Evolutionary conservation across 1,140 invertebrate species (phyloP).

Genomic region (Drosophila neocordata): DNA sequence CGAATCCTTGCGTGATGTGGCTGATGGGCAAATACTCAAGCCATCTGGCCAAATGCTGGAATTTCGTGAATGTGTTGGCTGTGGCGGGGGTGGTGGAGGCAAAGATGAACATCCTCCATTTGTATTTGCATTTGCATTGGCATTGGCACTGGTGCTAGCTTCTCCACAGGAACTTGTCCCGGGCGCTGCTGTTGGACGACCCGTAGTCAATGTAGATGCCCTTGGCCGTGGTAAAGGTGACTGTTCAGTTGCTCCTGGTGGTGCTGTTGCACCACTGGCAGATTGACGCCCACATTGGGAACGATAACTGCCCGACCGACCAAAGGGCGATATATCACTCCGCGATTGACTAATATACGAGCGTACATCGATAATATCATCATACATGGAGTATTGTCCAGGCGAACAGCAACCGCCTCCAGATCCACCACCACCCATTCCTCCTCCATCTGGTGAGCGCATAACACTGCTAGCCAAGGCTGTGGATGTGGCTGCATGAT

Average conservation of each 20-base stretch:
- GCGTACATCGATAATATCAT: constrained; percentile 86
- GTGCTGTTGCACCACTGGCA: constrained; percentile 45
- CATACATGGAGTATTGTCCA: constrained; percentile 78
- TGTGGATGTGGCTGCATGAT: constrained; percentile 70
- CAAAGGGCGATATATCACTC: constrained; percentile 87
- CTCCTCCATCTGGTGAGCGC: constrained; percentile 54
- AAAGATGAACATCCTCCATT: neutral
- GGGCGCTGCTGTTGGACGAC: constrained; percentile 15
- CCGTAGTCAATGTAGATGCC: constrained; percentile 84
- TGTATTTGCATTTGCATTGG: neutral
- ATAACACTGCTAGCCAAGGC: constrained; percentile 56
- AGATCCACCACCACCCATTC: constrained; percentile 28
- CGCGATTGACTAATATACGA: constrained; percentile 88
- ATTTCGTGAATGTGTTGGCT: constrained; percentile 63
- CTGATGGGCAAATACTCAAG: constrained; percentile 88
- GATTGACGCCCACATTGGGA: constrained; percentile 85
- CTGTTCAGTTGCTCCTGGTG: constrained; percentile 53
- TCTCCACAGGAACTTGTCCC: constrained; percentile 17
- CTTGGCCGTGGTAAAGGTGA: constrained; percentile 84
- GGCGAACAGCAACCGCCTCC: constrained; percentile 68
- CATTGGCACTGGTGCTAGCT: constrained; percentile 31
- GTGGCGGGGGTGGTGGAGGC: constrained; percentile 13
- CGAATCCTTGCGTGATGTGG: constrained; percentile 93
- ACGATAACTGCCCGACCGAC: constrained; percentile 86
- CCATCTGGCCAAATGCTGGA: constrained; percentile 84